Base-by-base conservation (phyloP, 2,113 vertebrate genomes). In the Sigmodon hispidus region DNA sequence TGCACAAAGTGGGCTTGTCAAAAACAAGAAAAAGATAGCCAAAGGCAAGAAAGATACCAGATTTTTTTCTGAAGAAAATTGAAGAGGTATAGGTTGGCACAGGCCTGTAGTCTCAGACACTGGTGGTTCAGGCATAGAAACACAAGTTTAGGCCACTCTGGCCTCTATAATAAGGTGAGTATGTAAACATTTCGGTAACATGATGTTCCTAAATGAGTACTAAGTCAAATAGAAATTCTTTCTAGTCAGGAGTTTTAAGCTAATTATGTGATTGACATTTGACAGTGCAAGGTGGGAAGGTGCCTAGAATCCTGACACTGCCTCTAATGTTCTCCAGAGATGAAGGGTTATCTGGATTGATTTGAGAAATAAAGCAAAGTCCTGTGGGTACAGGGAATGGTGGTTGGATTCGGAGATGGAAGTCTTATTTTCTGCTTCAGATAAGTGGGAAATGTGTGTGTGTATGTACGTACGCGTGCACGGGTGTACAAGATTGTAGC, bases 31-130 rank as follows among this genome's bases (percentile, higher is more conserved):
- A 50, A 55, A 52, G 36, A 34, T 36, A 80, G 22, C 55, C 45
- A 59, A 83, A 86, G 77, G n/a, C n/a, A 67, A 87, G 52, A 77
- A 84, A 87, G 57, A 63, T 92, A 91, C 45, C 63, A 59, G 90
- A 77, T 80, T 92, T 43, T n/a, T 75, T 87, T 93, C 63, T 90
- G 72, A 57, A 76, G 90, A 91, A 75, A 89, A 15, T 29, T 13
- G 16, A n/a, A 50, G 17, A 21, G 1, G 8, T 36, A 34, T 7
- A 12, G 0, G 0, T 22, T 50, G 63, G 29, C 26, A 45, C 5
- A 81, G 52, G 55, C 36, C 22, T 81, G 1, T n/a, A n/a, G 19
- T 24, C 34, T 55, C 50, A 2, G 48, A 63, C 8, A 36, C 6
- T 40, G 43, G 13, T 8, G 50, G 24, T 8, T 3, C 69, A 31